phyloP scores from a whole-genome alignment of 2,888 invertebrate species.

The Kuschelorhynchus macadamiae region DNA sequence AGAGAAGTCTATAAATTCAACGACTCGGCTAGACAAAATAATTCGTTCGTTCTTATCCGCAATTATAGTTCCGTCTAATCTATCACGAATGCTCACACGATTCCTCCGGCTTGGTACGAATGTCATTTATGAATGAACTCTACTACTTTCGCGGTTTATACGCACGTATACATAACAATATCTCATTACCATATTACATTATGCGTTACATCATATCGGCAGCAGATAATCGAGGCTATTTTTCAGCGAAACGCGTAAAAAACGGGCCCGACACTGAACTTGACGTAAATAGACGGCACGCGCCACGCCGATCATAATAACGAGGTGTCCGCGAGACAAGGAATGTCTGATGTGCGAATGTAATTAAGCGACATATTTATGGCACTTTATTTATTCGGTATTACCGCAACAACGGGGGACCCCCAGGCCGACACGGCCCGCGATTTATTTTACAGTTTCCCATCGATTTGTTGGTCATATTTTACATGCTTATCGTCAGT shows the following conservation, averaged over 20 bases:
- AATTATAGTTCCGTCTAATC: too few species aligned
- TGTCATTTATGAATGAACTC: slow-evolving; percentile 27
- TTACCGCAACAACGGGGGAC: slow-evolving; percentile 9
- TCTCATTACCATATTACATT: slow-evolving; percentile 34
- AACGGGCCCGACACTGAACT: slow-evolving; percentile 38
- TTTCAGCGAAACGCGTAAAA: slow-evolving; percentile 36
- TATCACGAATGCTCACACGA: too few species aligned
- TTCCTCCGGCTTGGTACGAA: background rate
- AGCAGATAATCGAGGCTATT: slow-evolving; percentile 29
- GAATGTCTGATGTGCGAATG: slow-evolving; percentile 41
- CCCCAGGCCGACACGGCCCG: background rate
- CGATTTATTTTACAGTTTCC: background rate
- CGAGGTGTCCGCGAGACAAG: slow-evolving; percentile 36
- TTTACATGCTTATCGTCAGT: too few species aligned
- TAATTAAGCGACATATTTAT: slow-evolving; percentile 44
- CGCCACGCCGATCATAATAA: slow-evolving; percentile 36
- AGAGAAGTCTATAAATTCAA: too few species aligned
- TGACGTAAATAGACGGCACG: slow-evolving; percentile 41
- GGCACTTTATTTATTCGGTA: slow-evolving; percentile 30
- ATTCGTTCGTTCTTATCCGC: too few species aligned
- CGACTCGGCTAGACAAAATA: too few species aligned
- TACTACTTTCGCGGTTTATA: slow-evolving; percentile 18
- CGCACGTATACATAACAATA: slow-evolving; percentile 11
- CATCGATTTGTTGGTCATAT: background rate
- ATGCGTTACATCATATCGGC: slow-evolving; percentile 34